Conservation (phyloP, 2,888 invertebrate species). For the Calameuta filiformis region DNA sequence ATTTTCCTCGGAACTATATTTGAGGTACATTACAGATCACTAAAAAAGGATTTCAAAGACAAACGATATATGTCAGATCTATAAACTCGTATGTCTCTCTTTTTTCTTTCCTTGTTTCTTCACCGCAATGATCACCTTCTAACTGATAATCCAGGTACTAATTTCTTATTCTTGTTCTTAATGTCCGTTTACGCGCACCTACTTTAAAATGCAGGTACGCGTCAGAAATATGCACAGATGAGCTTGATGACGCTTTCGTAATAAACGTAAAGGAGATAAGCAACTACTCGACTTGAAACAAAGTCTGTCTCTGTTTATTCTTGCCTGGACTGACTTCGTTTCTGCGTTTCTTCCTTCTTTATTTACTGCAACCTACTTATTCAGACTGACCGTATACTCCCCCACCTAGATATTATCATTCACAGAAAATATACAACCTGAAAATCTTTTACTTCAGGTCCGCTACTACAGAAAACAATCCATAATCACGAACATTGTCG, state of each 20-base stretch:
- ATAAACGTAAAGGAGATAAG: background rate
- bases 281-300: background rate
- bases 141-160: background rate
- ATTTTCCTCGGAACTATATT: slow-evolving; percentile 56
- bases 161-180: background rate
- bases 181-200: background rate
- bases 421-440: background rate
- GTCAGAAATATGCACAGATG: background rate
- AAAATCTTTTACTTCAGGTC: slow-evolving; percentile 16
- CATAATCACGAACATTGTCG: slow-evolving; percentile 57
- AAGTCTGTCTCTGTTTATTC: background rate
- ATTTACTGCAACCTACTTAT: background rate
- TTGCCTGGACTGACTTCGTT: background rate
- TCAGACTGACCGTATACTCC: background rate
- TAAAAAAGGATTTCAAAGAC: slow-evolving; percentile 16
- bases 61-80: background rate
- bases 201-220: background rate
- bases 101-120: background rate
- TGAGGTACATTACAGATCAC: slow-evolving; percentile 63
- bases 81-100: background rate
- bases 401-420: background rate
- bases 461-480: slow-evolving; percentile 61
- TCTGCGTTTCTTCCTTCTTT: background rate
- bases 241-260: background rate
- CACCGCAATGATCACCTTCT: background rate